Conservation (phyloP, 1,140 invertebrate genomes). For the Octopus bimaculoides region DNA sequence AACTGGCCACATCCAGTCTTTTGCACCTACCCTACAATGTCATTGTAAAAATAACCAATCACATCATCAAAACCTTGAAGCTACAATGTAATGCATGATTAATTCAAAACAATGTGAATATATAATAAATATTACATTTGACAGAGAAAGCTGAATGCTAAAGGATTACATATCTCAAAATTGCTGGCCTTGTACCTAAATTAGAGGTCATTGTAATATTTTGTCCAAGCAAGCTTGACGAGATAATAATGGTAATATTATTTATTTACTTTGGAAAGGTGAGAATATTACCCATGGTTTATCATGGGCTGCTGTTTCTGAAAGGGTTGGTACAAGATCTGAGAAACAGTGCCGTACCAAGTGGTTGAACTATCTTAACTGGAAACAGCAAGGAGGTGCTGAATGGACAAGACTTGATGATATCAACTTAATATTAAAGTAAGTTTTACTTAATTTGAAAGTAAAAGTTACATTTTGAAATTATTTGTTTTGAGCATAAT, state of each 20-base stretch:
- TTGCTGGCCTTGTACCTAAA: not conserved
- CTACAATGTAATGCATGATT: no score
- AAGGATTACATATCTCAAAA: no score
- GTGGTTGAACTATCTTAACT: conserved; percentile 62
- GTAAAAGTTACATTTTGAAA: no score
- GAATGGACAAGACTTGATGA: conserved; percentile 61
- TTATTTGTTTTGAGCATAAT: no score
- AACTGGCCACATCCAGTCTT: no score
- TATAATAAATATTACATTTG: no score
- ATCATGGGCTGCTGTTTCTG: conserved; percentile 59
- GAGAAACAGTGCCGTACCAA: conserved; percentile 63
- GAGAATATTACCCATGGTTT: conserved; percentile 55
- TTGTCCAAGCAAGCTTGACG: not conserved
- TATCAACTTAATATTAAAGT: conserved; percentile 58
- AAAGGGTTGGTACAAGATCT: conserved; percentile 58
- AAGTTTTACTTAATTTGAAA: conserved; percentile 9
- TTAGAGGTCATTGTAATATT: not conserved
- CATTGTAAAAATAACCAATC: no score
- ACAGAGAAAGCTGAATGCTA: no score
- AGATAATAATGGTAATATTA: not conserved
- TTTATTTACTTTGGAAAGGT: conserved; percentile 27
- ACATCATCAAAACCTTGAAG: no score
- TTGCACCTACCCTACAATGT: no score
- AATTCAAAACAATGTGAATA: no score
- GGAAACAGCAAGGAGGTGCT: conserved; percentile 59